A percentile compares a stretch with the other conserved stretches of the same genome.
These are phyloP conservation scores for Campoplex nolae DNA, from an alignment of 2,888 invertebrate species.

Conservation along the genomic window DNA sequence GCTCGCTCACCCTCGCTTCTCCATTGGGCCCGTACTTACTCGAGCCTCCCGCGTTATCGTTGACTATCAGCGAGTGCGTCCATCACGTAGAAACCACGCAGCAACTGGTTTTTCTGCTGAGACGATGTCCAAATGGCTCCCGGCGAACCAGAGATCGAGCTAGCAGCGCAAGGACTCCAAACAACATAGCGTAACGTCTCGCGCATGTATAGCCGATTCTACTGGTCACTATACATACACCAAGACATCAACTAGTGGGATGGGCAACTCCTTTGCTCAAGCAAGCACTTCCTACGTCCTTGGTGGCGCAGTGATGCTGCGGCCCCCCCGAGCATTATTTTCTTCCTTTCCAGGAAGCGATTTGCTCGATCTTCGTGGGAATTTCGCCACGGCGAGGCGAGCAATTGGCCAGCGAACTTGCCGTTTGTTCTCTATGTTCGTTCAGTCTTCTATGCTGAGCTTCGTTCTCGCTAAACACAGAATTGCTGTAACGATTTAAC, in stretches of 20 bases:
- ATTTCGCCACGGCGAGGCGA: conserved; percentile 57
- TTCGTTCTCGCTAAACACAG: conserved; percentile 48
- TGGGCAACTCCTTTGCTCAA: conserved; percentile 50
- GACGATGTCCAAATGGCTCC: conserved; percentile 55
- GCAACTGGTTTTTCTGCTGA: conserved; percentile 66
- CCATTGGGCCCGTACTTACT: conserved; percentile 29
- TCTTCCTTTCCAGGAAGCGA: conserved; percentile 67
- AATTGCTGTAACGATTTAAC: conserved; percentile 63
- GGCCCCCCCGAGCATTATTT: conserved; percentile 59
- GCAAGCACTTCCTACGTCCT: conserved; percentile 63
- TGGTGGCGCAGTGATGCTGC: conserved; percentile 64
- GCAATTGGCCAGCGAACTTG: conserved; percentile 41
- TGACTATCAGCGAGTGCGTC: conserved; percentile 62
- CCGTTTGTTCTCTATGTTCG: conserved; percentile 36
- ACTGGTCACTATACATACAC: conserved; percentile 28
- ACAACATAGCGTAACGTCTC: conserved; percentile 31
- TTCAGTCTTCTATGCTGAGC: conserved; percentile 45
- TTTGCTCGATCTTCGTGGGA: conserved; percentile 68
- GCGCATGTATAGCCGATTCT: conserved; percentile 11
- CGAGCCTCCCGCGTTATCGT: conserved; percentile 57
- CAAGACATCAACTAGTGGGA: conserved; percentile 38
- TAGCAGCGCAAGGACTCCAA: conserved; percentile 19
- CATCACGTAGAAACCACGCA: conserved; percentile 65
- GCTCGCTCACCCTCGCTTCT: conserved; percentile 50
- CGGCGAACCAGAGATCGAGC: conserved; percentile 42